These are phyloP conservation scores for Myrmecophaga tridactyla DNA, from an alignment of 2,113 vertebrate genomes.

Conservation along the genomic window DNA sequence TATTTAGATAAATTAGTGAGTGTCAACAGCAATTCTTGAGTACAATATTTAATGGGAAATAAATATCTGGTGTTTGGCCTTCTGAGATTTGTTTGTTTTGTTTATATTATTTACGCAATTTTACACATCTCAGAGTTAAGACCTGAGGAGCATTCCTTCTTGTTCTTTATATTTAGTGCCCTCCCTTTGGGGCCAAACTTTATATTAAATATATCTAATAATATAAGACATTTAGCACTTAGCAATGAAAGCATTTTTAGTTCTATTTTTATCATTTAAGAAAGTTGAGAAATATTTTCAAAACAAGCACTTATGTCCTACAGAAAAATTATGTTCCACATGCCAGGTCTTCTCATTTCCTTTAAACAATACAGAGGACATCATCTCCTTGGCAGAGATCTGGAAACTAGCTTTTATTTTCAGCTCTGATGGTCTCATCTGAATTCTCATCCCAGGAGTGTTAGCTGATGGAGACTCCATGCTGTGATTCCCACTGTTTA, in stretches of 20 bases:
- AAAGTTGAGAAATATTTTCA: slow-evolving; percentile 7
- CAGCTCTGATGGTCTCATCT: slow-evolving; percentile 63
- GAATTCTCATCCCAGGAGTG: slow-evolving; percentile 50
- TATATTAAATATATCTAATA: neutral
- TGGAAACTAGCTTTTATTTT: slow-evolving; percentile 65
- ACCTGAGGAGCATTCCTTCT: neutral
- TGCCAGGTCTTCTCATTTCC: neutral
- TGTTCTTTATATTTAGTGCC: neutral
- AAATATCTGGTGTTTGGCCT: neutral
- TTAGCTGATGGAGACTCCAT: slow-evolving; percentile 56
- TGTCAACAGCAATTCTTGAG: neutral
- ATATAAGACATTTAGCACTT: neutral
- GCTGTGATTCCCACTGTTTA: slow-evolving; percentile 54
- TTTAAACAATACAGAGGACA: slow-evolving; percentile 57
- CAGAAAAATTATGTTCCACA: neutral
- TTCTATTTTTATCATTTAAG: neutral
- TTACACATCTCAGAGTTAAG: neutral
- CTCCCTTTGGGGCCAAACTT: neutral
- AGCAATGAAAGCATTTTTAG: neutral
- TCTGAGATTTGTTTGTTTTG: neutral
- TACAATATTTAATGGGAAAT: neutral
- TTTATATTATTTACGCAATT: neutral
- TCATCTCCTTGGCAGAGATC: slow-evolving; percentile 60
- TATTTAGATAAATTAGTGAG: neutral
- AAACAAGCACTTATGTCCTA: neutral